phyloP scores from a whole-genome alignment of 2,113 vertebrate genomes.

The Raja brachyura region DNA sequence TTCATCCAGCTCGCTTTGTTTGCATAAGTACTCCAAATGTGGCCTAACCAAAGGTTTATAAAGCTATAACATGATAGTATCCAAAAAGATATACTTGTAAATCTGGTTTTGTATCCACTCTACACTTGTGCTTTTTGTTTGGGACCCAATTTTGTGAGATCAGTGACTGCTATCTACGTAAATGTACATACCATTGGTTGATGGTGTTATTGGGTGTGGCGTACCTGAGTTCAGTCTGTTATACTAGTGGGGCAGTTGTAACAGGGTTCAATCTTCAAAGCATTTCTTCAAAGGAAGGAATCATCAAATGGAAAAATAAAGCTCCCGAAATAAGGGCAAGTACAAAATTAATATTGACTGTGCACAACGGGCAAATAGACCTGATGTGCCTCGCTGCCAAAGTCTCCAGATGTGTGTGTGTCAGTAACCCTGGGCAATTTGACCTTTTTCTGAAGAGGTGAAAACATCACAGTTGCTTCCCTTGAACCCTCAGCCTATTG shows the following conservation, averaged over 20 bases:
- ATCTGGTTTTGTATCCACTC: no score
- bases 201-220: not conserved
- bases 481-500: not conserved
- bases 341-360: not conserved
- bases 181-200: no score
- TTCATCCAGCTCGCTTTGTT: no score
- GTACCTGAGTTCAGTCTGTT: no score
- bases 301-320: not conserved
- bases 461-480: not conserved
- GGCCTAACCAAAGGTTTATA: no score
- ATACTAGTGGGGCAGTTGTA: not conserved
- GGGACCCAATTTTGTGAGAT: no score
- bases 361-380: not conserved
- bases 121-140: no score
- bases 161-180: no score
- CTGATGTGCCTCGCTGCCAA: not conserved
- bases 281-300: not conserved
- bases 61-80: no score
- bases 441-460: not conserved
- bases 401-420: not conserved
- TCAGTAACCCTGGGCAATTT: not conserved
- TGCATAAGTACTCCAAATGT: no score
- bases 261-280: not conserved
- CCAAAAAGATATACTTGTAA: no score
- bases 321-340: not conserved